Evolutionary conservation across 2,113 vertebrate genomes (phyloP).

Genomic region (Isichthys henryi): DNA sequence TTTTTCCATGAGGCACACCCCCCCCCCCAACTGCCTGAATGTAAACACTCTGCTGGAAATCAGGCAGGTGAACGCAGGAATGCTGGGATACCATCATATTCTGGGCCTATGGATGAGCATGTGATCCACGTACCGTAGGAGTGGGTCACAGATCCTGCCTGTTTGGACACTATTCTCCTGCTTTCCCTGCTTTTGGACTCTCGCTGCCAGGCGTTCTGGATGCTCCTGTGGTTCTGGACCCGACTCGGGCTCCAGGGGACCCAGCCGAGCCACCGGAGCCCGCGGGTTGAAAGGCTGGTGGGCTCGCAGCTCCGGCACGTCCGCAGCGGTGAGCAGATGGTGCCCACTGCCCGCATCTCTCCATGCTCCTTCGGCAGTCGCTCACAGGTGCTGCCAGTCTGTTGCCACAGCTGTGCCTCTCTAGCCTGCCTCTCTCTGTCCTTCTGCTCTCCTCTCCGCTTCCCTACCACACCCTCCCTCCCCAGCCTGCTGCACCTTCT

Average conservation of each 20-base stretch:
- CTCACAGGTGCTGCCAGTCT: slow-evolving; percentile 21
- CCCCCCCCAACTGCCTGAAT: not conserved
- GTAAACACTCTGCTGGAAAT: not conserved
- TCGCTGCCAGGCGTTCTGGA: not conserved
- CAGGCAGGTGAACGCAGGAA: not conserved
- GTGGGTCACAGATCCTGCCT: not conserved
- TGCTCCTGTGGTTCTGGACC: not conserved
- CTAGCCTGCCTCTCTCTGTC: not conserved
- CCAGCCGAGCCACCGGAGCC: not conserved
- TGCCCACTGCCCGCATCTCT: not conserved
- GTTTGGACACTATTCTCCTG: not conserved
- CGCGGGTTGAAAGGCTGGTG: not conserved
- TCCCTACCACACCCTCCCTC: not conserved
- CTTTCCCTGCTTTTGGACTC: not conserved
- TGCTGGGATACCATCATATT: not conserved
- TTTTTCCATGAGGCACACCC: not conserved
- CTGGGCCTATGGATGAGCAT: not conserved
- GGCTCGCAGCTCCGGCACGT: not conserved
- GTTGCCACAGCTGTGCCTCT: slow-evolving; percentile 12
- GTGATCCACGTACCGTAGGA: not conserved
- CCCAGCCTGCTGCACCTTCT: not conserved
- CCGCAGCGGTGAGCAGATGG: not conserved
- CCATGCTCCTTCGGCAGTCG: not conserved
- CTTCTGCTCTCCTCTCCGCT: not conserved
- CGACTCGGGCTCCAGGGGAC: not conserved